phyloP scores from a whole-genome alignment of 1,140 invertebrate species.

The Nylanderia fulva region DNA sequence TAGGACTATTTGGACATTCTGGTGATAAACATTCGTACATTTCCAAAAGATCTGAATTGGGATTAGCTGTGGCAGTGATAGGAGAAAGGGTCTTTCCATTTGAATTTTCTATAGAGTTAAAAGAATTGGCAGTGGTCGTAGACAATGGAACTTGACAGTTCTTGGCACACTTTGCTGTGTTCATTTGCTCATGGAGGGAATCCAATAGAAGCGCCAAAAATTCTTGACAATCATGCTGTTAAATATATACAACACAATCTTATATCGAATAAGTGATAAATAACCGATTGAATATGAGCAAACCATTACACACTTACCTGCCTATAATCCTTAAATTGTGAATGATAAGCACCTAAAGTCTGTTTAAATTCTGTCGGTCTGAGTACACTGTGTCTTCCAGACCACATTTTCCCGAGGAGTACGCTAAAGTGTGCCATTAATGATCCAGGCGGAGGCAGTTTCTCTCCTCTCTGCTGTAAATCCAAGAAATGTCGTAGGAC shows the following conservation, averaged over 20 bases:
- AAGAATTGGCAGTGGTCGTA: slow-evolving; percentile 81
- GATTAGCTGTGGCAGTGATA: slow-evolving; percentile 78
- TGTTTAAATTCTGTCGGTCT: slow-evolving; percentile 89
- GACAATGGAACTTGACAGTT: slow-evolving; percentile 78
- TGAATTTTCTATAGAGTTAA: slow-evolving; percentile 76
- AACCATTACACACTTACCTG: slow-evolving; percentile 82
- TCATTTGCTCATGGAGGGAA: slow-evolving; percentile 90
- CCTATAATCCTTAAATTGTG: slow-evolving; percentile 89
- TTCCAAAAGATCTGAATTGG: slow-evolving; percentile 77
- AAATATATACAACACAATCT: slow-evolving; percentile 26
- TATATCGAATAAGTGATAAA: not conserved
- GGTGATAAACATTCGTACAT: slow-evolving; percentile 79
- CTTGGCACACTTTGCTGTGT: slow-evolving; percentile 83
- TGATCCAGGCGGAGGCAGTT: slow-evolving; percentile 81
- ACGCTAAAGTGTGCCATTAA: slow-evolving; percentile 87
- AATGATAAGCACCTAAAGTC: slow-evolving; percentile 88
- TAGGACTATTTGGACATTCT: slow-evolving; percentile 81
- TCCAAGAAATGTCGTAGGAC: slow-evolving; percentile 87
- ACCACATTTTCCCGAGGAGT: slow-evolving; percentile 89
- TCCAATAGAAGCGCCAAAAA: slow-evolving; percentile 90
- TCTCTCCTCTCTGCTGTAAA: slow-evolving; percentile 82
- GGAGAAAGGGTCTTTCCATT: slow-evolving; percentile 75
- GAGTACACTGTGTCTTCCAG: slow-evolving; percentile 87
- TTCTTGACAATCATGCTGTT: slow-evolving; percentile 91
- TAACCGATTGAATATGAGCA: not conserved